phyloP scores from a whole-genome alignment of 2,797 vertebrate genomes.

The Labroides dimidiatus region DNA sequence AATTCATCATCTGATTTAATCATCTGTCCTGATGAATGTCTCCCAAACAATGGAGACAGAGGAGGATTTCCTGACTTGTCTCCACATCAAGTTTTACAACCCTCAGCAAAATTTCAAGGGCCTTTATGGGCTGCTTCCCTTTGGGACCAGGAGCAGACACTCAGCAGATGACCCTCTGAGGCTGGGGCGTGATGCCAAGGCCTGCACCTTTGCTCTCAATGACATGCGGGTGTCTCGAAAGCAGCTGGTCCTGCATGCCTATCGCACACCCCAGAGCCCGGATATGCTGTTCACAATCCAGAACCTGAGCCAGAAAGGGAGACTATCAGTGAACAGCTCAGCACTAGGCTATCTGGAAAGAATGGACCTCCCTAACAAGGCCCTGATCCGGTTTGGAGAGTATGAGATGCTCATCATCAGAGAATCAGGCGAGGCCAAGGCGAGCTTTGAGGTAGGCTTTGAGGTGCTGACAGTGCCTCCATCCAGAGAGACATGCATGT shows the following conservation, averaged over 20 bases:
- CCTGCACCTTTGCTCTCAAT: conserved; percentile 84
- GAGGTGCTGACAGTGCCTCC: conserved; percentile 81
- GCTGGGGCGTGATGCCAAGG: conserved; percentile 86
- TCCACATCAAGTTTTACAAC: conserved; percentile 88
- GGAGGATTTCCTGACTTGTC: conserved; percentile 85
- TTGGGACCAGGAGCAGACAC: conserved; percentile 69
- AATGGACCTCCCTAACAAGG: conserved; percentile 84
- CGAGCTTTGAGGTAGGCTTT: conserved; percentile 88
- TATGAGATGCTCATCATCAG: conserved; percentile 87
- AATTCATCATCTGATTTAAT: not conserved
- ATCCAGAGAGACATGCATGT: conserved; percentile 78
- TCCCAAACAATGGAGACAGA: conserved; percentile 87
- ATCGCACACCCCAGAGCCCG: conserved; percentile 76
- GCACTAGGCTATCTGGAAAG: conserved; percentile 88
- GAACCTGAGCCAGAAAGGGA: conserved; percentile 90
- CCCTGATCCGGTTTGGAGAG: conserved; percentile 87
- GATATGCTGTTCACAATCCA: conserved; percentile 88
- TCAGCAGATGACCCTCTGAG: conserved; percentile 81
- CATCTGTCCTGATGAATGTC: conserved; percentile 53
- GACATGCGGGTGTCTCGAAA: conserved; percentile 88
- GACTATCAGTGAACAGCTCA: conserved; percentile 78
- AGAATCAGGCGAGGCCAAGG: conserved; percentile 85
- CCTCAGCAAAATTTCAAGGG: conserved; percentile 78
- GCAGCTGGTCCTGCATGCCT: conserved; percentile 88
- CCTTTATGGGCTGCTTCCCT: conserved; percentile 81